A percentile compares a stretch with the other conserved stretches of the same genome.
phyloP scores from a whole-genome alignment of 2,797 vertebrate species.

The Allobates femoralis region DNA sequence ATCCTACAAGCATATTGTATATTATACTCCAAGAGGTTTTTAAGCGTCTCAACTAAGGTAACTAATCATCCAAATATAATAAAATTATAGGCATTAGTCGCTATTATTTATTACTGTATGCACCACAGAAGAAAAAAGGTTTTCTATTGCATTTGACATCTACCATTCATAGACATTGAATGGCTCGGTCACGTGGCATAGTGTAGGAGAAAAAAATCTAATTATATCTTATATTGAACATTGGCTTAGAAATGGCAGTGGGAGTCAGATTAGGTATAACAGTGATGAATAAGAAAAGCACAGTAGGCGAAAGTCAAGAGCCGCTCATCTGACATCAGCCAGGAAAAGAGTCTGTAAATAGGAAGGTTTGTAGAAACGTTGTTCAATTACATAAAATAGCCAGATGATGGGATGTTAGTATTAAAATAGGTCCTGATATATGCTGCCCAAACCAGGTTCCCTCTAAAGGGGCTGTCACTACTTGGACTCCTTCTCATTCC shows the following conservation, averaged over 20 bases:
- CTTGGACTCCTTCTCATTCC: too few relatives aligned
- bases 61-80: not conserved
- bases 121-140: not conserved
- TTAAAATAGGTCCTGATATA: not conserved
- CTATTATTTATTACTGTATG: not conserved
- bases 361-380: not conserved
- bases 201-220: not conserved
- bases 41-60: not conserved
- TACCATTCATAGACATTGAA: not conserved
- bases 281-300: not conserved
- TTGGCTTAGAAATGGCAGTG: not conserved
- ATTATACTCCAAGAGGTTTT: too few relatives aligned
- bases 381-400: not conserved
- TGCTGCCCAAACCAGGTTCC: too few relatives aligned
- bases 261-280: not conserved
- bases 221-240: not conserved
- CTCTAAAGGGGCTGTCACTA: too few relatives aligned
- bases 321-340: not conserved
- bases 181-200: not conserved
- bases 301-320: not conserved
- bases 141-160: not conserved
- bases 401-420: not conserved
- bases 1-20: too few relatives aligned
- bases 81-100: not conserved
- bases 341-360: not conserved